phyloP scores from a whole-genome alignment of 2,797 vertebrate genomes.

The Lacerta viridis region DNA sequence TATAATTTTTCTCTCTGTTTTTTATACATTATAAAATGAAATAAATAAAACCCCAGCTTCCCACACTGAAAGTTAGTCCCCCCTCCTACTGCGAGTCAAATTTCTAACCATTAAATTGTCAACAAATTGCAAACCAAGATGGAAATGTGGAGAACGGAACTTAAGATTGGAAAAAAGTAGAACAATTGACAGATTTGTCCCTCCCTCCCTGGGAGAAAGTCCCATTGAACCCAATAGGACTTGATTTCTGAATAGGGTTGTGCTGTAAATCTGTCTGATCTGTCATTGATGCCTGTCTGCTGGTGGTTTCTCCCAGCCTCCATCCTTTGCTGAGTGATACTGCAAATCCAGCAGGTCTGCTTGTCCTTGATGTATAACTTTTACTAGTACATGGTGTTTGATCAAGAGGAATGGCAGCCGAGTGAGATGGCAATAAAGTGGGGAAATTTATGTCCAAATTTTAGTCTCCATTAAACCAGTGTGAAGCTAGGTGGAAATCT shows the following conservation, averaged over 20 bases:
- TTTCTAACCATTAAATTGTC: too few relatives aligned
- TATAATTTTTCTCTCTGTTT: too few relatives aligned
- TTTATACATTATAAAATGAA: too few relatives aligned
- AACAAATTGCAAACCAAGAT: too few relatives aligned
- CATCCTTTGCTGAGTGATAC: conserved; percentile 1
- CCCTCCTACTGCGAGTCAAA: too few relatives aligned
- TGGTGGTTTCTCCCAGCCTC: conserved; percentile 23
- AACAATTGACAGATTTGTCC: too few relatives aligned
- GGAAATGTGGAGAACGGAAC: too few relatives aligned
- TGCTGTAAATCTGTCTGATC: background rate
- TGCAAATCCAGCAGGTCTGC: background rate
- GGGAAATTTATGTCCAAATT: conserved; percentile 33
- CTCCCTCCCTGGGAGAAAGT: too few relatives aligned
- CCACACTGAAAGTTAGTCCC: too few relatives aligned
- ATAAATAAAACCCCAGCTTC: too few relatives aligned
- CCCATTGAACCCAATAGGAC: background rate
- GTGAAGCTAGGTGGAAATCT: background rate
- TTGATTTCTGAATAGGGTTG: background rate
- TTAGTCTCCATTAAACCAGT: background rate
- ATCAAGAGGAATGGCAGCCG: conserved; percentile 31
- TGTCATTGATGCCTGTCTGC: conserved; percentile 32
- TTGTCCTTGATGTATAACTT: conserved; percentile 37
- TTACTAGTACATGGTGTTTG: conserved; percentile 25
- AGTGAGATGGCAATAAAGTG: conserved; percentile 22
- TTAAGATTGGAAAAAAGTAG: too few relatives aligned